Evolutionary conservation across 2,797 vertebrate species (phyloP), one percentile per base, ranked within the genome.

Genomic region (Eupleurogrammus muticus): DNA sequence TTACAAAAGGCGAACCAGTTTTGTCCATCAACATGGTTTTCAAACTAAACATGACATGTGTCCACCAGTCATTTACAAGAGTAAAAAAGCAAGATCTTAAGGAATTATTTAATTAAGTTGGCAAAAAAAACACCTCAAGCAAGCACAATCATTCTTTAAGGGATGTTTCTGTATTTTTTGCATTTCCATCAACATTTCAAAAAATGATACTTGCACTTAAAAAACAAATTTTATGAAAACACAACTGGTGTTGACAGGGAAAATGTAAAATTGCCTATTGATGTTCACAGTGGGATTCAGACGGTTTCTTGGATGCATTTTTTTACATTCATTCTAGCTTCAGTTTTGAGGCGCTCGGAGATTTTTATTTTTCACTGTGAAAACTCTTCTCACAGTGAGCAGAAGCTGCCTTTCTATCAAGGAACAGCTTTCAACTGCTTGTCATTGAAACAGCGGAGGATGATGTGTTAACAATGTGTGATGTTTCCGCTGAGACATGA

Each of bases 401-500:
- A 68, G 4, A 36, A 65, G 32, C 42, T 55, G 68, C 34, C 13
- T 63, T 38, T 36, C 46, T 11, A 14, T 44, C 24, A 35, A 23
- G 32, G 5, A 0, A 8, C 5, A 56, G 12, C 42, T 59, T 52
- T 35, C n/a, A 42, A 17, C 57, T 28, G 38, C 50, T 42, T 50
- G 49, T 69, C 47, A 66, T 55, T 42, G 24, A 64, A 42, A 23
- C n/a, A 58, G 66, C 51, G 53, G 49, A 40, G 19, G 46, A 63
- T 57, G 24, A 68, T 38, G 48, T 24, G 28, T 9, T 48, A 38
- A 34, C 42, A 13, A 9, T 52, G 20, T 34, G 68, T 35, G 40
- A 21, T 32, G 34, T 24, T 12, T 73, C 42, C 36, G 20, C 42
- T 23, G 20, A 38, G 36, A 40, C 14, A 28, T 56, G 3, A 42